Evolutionary conservation across 2,797 vertebrate species (phyloP), one percentile per base, ranked within the genome.

Genomic region (Protosalanx chinensis): DNA sequence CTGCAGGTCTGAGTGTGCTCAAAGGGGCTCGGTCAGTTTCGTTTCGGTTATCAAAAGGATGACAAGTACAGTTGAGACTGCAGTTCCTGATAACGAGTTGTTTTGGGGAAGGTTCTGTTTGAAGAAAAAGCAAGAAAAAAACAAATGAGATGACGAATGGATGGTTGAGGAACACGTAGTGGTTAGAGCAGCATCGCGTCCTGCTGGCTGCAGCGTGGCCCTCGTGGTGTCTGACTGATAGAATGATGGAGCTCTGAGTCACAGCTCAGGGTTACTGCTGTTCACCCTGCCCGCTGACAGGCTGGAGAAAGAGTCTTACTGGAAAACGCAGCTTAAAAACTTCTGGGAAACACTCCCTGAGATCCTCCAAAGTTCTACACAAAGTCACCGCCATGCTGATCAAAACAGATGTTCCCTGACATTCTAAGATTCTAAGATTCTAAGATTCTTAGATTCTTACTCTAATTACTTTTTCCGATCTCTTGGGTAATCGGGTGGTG

Each of bases 401-500:
- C 2, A 33, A 29, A 30, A 7, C 18, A 76, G 65, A 57, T 46
- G 71, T 58, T 70, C 27, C 23, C 41, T 46, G 37, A 41, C 37
- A n/a, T n/a, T n/a, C n/a, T n/a, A n/a, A n/a, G n/a, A n/a, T n/a
- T n/a, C n/a, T n/a, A n/a, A n/a, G n/a, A n/a, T n/a, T n/a, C n/a
- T n/a, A n/a, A n/a, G n/a, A n/a, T n/a, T n/a, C n/a, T n/a, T n/a
- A n/a, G n/a, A n/a, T n/a, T n/a, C n/a, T n/a, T n/a, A n/a, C n/a
- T n/a, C 30, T 77, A 82, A 86, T 85, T 81, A 75, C 78, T 84
- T 73, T 68, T 29, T 37, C 37, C 61, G 41, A 81, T 71, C 71
- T 67, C 41, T 73, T 69, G 32, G 79, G 85, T 88, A 85, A 89
- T 86, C 63, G 0, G 74, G 12, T 5, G 29, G 13, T 16, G 58